A percentile compares a stretch with the other conserved stretches of the same genome.
These are phyloP conservation scores for Pollenia griseotomentosa DNA, from an alignment of 2,888 invertebrate species.

Conservation along the genomic window DNA sequence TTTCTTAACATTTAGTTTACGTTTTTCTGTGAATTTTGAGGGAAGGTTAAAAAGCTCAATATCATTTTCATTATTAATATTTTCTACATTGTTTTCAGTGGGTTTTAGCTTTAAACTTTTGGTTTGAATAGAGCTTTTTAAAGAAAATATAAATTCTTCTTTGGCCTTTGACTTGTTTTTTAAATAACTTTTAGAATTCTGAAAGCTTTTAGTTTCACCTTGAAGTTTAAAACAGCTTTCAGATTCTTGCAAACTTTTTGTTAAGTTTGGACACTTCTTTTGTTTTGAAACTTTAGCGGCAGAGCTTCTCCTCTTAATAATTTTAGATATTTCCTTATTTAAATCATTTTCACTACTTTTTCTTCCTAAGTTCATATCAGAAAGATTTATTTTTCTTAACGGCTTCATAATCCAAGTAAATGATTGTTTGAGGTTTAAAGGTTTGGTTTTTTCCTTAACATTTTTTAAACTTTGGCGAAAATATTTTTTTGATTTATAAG, in stretches of 20 bases:
- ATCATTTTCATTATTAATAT: neutral
- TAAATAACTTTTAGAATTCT: neutral
- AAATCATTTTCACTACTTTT: neutral
- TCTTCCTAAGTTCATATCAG: slow-evolving; percentile 3
- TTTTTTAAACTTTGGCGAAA: slow-evolving; percentile 56
- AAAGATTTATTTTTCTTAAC: neutral
- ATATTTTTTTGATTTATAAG: slow-evolving; percentile 36
- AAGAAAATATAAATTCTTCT: neutral
- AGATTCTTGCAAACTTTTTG: too few species aligned
- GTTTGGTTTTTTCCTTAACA: neutral
- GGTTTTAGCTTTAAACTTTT: neutral
- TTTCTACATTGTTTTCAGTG: neutral
- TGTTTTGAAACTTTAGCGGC: neutral
- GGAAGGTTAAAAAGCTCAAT: too few species aligned
- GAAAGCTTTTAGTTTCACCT: too few species aligned
- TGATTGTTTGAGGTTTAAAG: neutral
- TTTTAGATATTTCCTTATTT: neutral
- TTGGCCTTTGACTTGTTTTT: neutral
- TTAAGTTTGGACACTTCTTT: neutral
- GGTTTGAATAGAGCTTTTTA: neutral
- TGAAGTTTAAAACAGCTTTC: neutral
- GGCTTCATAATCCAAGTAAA: slow-evolving; percentile 66
- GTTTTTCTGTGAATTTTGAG: neutral
- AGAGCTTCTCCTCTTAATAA: neutral
- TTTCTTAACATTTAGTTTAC: neutral